Evolutionary conservation across 1,140 invertebrate species (phyloP).

Genomic region (Pomacea maculata): DNA sequence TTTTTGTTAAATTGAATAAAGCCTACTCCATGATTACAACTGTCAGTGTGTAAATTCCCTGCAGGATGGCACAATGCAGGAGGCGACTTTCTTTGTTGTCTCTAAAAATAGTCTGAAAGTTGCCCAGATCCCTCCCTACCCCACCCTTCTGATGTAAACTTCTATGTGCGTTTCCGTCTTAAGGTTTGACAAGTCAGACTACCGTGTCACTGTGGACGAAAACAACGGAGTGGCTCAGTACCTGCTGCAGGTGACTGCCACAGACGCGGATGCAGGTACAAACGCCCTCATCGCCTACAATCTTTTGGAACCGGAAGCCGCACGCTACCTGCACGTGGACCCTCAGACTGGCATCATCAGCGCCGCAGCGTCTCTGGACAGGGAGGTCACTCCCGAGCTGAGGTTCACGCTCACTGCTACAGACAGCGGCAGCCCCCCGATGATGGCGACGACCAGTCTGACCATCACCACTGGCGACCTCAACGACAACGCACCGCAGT

Average conservation of each 20-base stretch:
- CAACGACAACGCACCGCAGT: conserved; percentile 81
- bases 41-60: too few species aligned
- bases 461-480: conserved; percentile 88
- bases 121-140: too few species aligned
- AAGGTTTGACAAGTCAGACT: conserved; percentile 69
- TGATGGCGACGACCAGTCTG: conserved; percentile 60
- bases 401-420: conserved; percentile 6
- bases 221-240: conserved; percentile 31
- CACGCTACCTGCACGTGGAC: conserved; percentile 23
- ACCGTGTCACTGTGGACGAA: conserved; percentile 67
- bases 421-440: background rate
- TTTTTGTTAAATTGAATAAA: background rate
- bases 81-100: too few species aligned
- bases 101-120: too few species aligned
- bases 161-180: too few species aligned
- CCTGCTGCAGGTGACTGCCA: conserved; percentile 75
- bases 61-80: too few species aligned
- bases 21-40: too few species aligned
- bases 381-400: conserved; percentile 56
- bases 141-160: too few species aligned
- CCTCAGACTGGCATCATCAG: conserved; percentile 31
- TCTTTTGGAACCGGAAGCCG: conserved; percentile 3
- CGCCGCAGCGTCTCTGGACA: conserved; percentile 28
- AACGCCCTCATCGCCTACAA: conserved; percentile 66
- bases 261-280: conserved; percentile 80